These are phyloP conservation scores for Drosophila barbarae DNA, from an alignment of 2,888 invertebrate genomes.

Conservation along the genomic window DNA sequence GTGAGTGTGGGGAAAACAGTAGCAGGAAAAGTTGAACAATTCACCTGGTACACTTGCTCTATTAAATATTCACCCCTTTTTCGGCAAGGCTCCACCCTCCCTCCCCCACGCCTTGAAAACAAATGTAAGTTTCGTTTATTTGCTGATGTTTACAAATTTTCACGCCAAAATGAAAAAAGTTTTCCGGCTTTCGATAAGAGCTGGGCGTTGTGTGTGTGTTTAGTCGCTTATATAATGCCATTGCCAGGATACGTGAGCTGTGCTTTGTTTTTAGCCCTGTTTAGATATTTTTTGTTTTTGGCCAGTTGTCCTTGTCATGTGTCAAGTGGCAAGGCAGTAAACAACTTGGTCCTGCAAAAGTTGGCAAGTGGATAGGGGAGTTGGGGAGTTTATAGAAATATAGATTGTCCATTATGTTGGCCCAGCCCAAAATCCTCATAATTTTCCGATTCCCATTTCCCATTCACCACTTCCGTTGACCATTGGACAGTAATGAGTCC, in stretches of 20 bases:
- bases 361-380: not conserved
- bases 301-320: slow-evolving; percentile 58
- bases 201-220: slow-evolving; percentile 6
- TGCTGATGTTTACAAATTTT: slow-evolving; percentile 71
- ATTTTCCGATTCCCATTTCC: slow-evolving; percentile 10
- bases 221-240: slow-evolving; percentile 22
- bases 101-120: slow-evolving; percentile 1
- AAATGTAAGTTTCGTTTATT: slow-evolving; percentile 58
- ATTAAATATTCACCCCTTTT: slow-evolving; percentile 72
- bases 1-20: not conserved
- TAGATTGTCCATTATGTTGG: slow-evolving; percentile 22
- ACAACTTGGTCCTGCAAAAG: slow-evolving; percentile 43
- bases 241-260: slow-evolving; percentile 38
- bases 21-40: slow-evolving; percentile 17
- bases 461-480: slow-evolving; percentile 26
- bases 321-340: slow-evolving; percentile 61
- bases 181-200: slow-evolving; percentile 31
- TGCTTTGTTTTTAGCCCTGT: slow-evolving; percentile 17
- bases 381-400: slow-evolving; percentile 24
- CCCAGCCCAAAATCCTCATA: slow-evolving; percentile 15
- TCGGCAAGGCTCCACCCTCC: not conserved
- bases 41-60: slow-evolving; percentile 46
- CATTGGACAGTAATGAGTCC: slow-evolving; percentile 26
- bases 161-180: slow-evolving; percentile 68
- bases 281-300: not conserved